Evolutionary conservation across 2,888 invertebrate species (phyloP), one percentile per base, ranked within the genome.

Genomic region (Eueremaeus valkanovi): DNA sequence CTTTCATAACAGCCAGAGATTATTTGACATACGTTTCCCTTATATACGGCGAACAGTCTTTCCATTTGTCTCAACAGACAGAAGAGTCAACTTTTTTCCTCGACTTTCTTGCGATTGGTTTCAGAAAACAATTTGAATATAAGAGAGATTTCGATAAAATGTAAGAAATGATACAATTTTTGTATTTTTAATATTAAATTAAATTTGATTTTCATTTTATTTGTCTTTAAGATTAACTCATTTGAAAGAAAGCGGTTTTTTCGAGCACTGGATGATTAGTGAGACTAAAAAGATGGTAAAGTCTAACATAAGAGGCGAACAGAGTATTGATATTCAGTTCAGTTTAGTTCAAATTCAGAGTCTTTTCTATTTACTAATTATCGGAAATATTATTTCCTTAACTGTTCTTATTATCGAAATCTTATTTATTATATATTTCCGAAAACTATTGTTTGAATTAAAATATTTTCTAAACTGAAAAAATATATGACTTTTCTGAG

Each of bases 41-140:
- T 11, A 45, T 24, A 11, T 55, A 42, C 63, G 74, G 61, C 72
- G 31, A 27, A 77, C 66, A 27, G 73, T 72, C 21, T 75, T 79
- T 76, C 78, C 78, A 74, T 75, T 72, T 33, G 61, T 76, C 45
- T 68, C 76, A n/a, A 76, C 33, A 8, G 1, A 27, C 45, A 36
- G 45, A 40, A 21, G 45, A 45, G 13, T 74, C 74, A 33, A 31
- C 63, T 16, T 42, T 74, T 21, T 58, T 58, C 27, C 36, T 58
- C 31, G 74, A 74, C 61, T 58, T 74, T 11, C 1, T 58, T 1
- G 13, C 61, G 6, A 61, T 74, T 42, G 63, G 31, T 11, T 40
- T 74, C 18, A n/a, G 74, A 29, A 49, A 55, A 0, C 33, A 42
- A 16, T 74, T 74, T 18, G 8, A 61, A 58, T 66, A 13, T 45